phyloP scores from a whole-genome alignment of 2,797 vertebrate genomes.

The Mormyrus proboscirostris region DNA sequence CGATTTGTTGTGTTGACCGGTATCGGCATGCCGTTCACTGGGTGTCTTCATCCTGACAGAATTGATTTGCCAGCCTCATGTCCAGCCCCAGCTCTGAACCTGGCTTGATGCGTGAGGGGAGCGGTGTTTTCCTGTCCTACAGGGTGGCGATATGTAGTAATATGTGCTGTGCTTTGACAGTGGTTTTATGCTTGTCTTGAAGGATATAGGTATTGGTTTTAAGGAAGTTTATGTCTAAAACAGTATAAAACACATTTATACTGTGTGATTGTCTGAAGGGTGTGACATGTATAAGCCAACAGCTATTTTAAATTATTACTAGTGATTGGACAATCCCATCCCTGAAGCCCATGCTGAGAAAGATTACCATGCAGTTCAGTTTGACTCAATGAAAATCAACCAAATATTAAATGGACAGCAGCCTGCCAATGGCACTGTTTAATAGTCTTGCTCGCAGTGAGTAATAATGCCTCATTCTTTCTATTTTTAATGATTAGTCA shows the following conservation, averaged over 20 bases:
- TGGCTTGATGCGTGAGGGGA: not conserved
- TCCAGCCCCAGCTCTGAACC: not conserved
- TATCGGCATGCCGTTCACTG: not conserved
- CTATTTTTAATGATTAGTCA: not conserved
- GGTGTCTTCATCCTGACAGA: conserved; percentile 9
- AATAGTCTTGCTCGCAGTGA: not conserved
- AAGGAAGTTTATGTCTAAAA: not conserved
- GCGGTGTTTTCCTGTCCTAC: not conserved
- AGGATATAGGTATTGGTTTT: not conserved
- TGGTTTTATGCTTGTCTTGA: not conserved
- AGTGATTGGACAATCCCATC: not conserved
- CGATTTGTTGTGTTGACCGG: conserved; percentile 8
- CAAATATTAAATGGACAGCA: not conserved
- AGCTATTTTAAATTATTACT: not conserved
- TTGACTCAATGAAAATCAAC: not conserved
- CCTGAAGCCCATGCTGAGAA: not conserved
- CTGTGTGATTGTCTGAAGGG: not conserved
- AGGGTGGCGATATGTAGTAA: not conserved
- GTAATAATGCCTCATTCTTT: not conserved
- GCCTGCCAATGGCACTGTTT: not conserved
- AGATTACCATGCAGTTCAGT: not conserved
- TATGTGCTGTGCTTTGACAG: not conserved
- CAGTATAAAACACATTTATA: not conserved
- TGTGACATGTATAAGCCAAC: not conserved
- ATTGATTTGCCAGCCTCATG: not conserved